A percentile compares a stretch with the other conserved stretches of the same genome.
Evolutionary conservation across 1,140 invertebrate genomes (phyloP).

Genomic region (Zaprionus gabonicus): DNA sequence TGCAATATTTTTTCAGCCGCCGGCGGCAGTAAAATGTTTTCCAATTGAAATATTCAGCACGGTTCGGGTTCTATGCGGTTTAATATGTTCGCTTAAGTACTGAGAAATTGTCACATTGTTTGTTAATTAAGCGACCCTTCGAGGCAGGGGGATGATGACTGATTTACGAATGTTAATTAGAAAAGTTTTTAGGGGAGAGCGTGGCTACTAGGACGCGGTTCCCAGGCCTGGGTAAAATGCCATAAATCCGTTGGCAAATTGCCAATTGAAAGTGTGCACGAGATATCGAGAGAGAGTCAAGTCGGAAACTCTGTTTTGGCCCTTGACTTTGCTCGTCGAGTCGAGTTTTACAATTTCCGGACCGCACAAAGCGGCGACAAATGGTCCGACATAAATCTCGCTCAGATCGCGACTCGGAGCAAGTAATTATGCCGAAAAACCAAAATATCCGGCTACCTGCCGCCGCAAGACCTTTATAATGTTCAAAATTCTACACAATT

Average conservation of each 20-base stretch:
- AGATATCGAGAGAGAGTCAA: not conserved
- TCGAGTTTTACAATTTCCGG: conserved; percentile 53
- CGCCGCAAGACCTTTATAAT: conserved; percentile 15
- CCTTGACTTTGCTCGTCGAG: conserved; percentile 32
- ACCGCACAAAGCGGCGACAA: conserved; percentile 53
- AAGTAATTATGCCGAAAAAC: conserved; percentile 47
- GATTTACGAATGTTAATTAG: conserved; percentile 53
- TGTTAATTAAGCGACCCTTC: conserved; percentile 38
- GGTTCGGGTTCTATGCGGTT: not conserved
- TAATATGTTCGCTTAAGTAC: conserved; percentile 24
- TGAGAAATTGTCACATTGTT: conserved; percentile 44
- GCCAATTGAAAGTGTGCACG: conserved; percentile 24
- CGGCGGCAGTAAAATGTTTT: conserved; percentile 10
- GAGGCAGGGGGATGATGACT: conserved; percentile 1
- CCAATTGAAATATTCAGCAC: conserved; percentile 40
- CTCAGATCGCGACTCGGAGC: conserved; percentile 11
- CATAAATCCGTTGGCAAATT: conserved; percentile 51
- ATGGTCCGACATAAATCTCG: conserved; percentile 36
- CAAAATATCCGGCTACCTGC: conserved; percentile 51
- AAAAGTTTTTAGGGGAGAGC: conserved; percentile 19
- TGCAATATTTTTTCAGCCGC: conserved; percentile 34
- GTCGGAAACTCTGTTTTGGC: conserved; percentile 5
- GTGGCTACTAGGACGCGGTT: not conserved
- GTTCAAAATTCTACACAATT: conserved; percentile 28
- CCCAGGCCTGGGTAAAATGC: conserved; percentile 19